Base-by-base conservation (phyloP, 2,113 vertebrate species). In the Furnarius figulus region DNA sequence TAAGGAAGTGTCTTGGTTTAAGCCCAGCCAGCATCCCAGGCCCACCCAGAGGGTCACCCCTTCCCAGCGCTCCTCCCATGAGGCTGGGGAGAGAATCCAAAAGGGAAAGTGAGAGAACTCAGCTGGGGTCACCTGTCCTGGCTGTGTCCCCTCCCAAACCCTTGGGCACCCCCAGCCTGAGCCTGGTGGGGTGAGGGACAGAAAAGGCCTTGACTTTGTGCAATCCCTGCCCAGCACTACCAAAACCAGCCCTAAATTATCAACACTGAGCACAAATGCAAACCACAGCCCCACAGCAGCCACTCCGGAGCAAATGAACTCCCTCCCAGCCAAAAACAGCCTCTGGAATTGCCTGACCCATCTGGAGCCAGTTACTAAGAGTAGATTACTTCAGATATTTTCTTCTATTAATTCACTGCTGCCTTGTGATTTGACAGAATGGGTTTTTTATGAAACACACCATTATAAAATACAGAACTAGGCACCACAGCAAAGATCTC, bases 131-230 rank as follows among this genome's bases (percentile, higher is more conserved):
- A 87, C 59, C 59, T 47, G 49, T 24, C 49, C 49, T 1, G 1
- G 15, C 68, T 31, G 6, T 23, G 82, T 18, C 24, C 30, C n/a
- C 30, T 75, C 72, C 72, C 31, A 59, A 9, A 58, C 7, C 6
- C 35, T 4, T 2, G 5, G 14, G 52, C 49, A 42, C 40, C 40
- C 40, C 12, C 40, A 42, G 40, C 40, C 58, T 9, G 0, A 10
- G 58, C 8, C 1, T 46, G 1, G 1, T 2, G 5, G 39, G 21
- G 0, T 19, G 13, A 70, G 68, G 46, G 44, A 7, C 37, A 46
- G 42, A 40, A 70, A 39, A 50, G 37, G 20, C 12, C 20, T 44
- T 25, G 23, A 6, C 16, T 2, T 5, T 35, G 42, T 49, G 49
- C 19, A 7, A 58, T 37, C 18, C 50, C 76, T 88, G 31, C 17